Conservation (phyloP, 2,888 invertebrate genomes). For the Macrophya alboannulata region DNA sequence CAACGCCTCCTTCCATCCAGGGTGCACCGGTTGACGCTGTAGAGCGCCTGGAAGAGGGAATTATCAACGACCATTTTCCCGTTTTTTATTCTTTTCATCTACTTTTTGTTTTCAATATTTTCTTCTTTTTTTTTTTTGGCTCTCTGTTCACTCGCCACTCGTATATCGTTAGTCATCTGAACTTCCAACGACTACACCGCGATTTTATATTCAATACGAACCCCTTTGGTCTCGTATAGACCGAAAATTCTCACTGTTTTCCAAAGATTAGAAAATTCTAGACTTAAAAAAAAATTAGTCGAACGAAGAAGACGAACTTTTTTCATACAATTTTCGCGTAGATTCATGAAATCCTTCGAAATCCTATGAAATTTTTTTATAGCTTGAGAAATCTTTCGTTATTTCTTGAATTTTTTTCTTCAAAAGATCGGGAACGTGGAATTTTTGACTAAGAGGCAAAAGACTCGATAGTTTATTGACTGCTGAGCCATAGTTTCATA, state of each 20-base stretch:
- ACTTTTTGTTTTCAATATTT: background rate
- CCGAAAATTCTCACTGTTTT: background rate
- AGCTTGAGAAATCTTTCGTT: no score
- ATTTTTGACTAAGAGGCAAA: no score
- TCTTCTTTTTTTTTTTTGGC: background rate
- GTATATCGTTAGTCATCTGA: background rate
- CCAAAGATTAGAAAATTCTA: no score
- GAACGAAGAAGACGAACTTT: no score
- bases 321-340: no score
- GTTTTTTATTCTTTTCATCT: background rate
- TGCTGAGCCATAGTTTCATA: no score
- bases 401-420: no score
- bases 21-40: conserved; percentile 7
- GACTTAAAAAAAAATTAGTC: no score
- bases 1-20: background rate
- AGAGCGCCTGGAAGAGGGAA: background rate
- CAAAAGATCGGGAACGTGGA: no score
- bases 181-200: background rate
- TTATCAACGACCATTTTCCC: background rate
- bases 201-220: background rate
- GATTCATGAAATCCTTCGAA: no score
- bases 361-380: background rate
- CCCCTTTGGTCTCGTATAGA: background rate
- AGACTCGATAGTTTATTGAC: no score
- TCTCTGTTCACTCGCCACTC: background rate